Percentiles rank a stretch among this genome's conserved stretches.
These are phyloP conservation scores for Phytoseiulus persimilis DNA, from an alignment of 2,888 invertebrate genomes.

Conservation along the genomic window DNA sequence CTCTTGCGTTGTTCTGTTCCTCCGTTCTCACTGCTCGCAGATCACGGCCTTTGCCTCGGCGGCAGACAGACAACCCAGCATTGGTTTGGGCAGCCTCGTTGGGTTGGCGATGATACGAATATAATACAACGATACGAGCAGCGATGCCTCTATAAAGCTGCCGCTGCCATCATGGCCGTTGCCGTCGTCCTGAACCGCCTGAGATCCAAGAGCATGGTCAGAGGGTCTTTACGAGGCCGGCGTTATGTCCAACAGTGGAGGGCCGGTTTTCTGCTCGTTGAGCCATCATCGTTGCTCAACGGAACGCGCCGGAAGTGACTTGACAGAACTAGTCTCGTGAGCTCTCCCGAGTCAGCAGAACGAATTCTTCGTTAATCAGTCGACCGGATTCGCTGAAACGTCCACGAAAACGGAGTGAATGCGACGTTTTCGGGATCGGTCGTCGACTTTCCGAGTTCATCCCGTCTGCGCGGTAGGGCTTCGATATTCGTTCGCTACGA, in stretches of 20 bases:
- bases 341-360: neutral
- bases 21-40: neutral
- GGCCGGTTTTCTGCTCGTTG: neutral
- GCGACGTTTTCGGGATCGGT: too few species aligned
- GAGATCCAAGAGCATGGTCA: neutral
- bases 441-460: too few species aligned
- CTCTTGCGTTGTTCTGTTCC: neutral
- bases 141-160: neutral
- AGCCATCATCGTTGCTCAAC: neutral
- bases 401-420: too few species aligned
- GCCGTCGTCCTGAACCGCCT: neutral
- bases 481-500: neutral
- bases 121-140: neutral
- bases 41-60: neutral
- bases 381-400: too few species aligned
- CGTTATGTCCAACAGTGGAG: neutral
- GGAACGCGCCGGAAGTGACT: too few species aligned
- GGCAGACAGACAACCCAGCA: neutral
- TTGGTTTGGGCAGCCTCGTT: neutral
- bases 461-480: neutral
- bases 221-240: neutral
- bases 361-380: neutral
- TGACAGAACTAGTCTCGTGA: neutral
- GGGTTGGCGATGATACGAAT: neutral
- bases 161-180: neutral